Conservation (phyloP, 2,888 invertebrate genomes). For the Meliscaeva auricollis region DNA sequence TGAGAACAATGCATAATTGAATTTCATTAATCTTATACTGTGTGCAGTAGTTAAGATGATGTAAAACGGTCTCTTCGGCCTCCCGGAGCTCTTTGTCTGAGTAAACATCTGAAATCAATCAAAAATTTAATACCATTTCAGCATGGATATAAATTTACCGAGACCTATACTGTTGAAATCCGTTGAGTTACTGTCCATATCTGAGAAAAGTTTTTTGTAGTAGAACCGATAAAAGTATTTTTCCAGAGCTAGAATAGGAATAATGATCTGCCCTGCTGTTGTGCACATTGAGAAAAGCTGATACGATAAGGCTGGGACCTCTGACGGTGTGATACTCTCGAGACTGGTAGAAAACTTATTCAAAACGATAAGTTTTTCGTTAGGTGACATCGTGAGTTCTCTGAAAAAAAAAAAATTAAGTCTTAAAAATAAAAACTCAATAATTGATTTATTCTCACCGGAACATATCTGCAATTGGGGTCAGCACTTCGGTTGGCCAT, state of each 20-base stretch:
- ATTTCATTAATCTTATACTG: conserved; percentile 82
- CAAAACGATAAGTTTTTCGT: conserved; percentile 85
- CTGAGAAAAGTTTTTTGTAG: conserved; percentile 82
- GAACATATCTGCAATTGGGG: conserved; percentile 87
- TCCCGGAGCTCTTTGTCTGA: conserved; percentile 85
- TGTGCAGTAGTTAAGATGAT: conserved; percentile 85
- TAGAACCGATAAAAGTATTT: conserved; percentile 85
- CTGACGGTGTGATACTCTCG: conserved; percentile 85
- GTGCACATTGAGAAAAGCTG: conserved; percentile 86
- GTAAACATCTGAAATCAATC: conserved; percentile 81
- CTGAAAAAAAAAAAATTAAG: conserved; percentile 80
- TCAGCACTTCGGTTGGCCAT: conserved; percentile 86
- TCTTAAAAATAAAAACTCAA: not conserved
- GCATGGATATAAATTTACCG: not conserved
- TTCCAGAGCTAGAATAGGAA: conserved; percentile 84
- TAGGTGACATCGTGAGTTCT: conserved; percentile 85
- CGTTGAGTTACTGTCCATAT: conserved; percentile 82
- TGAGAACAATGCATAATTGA: conserved; percentile 80
- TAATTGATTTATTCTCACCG: conserved; percentile 83
- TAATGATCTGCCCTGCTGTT: conserved; percentile 81
- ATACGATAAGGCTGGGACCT: conserved; percentile 87
- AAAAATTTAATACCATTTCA: not conserved
- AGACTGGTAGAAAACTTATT: conserved; percentile 86
- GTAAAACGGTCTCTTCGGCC: conserved; percentile 87
- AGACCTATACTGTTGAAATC: conserved; percentile 83